These are phyloP conservation scores for Myrmophylax atrothorax DNA, from an alignment of 2,113 vertebrate genomes.

Conservation along the genomic window DNA sequence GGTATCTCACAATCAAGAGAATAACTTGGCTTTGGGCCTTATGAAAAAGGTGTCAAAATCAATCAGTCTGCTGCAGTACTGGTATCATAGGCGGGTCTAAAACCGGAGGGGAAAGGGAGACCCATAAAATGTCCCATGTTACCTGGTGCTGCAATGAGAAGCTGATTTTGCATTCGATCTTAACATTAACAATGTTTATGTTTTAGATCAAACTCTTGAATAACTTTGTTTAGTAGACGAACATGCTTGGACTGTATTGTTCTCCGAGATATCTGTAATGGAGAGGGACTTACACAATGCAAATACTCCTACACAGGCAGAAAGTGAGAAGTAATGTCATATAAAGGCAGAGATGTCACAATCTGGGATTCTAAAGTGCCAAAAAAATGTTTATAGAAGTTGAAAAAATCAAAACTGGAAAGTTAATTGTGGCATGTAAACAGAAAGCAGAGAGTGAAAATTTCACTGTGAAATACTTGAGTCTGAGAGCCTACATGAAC, in stretches of 20 bases:
- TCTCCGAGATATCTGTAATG: not conserved
- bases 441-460: not conserved
- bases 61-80: not conserved
- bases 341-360: not conserved
- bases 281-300: not conserved
- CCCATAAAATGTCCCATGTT: not conserved
- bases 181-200: not conserved
- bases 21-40: not conserved
- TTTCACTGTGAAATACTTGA: not conserved
- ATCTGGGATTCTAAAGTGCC: not conserved
- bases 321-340: not conserved
- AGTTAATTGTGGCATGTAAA: not conserved
- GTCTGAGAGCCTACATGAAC: not conserved
- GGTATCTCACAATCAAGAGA: not conserved
- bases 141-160: not conserved
- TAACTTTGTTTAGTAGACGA: not conserved
- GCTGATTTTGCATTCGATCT: not conserved
- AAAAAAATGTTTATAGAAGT: not conserved
- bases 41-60: not conserved
- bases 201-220: not conserved
- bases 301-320: not conserved
- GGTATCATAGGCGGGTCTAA: not conserved
- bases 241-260: not conserved
- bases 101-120: not conserved
- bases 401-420: not conserved